Evolutionary conservation across 2,113 vertebrate species (phyloP).

Genomic region (Lepisosteus oculatus): DNA sequence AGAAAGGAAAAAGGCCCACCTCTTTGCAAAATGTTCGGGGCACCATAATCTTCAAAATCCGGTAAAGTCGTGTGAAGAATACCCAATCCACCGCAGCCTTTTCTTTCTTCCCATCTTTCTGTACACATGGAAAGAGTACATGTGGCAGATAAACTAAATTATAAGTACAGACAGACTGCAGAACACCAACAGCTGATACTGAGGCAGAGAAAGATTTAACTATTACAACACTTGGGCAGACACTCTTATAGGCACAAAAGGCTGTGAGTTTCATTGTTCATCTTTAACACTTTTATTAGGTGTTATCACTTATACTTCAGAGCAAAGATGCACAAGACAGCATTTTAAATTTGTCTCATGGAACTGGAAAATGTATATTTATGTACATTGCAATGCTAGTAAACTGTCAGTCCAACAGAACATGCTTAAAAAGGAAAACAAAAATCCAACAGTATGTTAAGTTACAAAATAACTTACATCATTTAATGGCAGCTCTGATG

Average conservation of each 20-base stretch:
- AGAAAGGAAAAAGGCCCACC: conserved; percentile 58
- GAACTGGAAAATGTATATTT: too few species aligned
- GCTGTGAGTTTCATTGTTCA: too few species aligned
- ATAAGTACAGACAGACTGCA: not conserved
- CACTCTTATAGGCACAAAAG: too few species aligned
- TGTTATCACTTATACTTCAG: too few species aligned
- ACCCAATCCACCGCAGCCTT: conserved; percentile 81
- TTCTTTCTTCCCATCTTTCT: conserved; percentile 90
- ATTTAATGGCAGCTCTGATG: conserved; percentile 58
- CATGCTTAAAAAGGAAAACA: not conserved
- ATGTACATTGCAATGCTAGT: too few species aligned
- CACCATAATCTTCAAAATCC: conserved; percentile 83
- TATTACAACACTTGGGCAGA: too few species aligned
- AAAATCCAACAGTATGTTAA: not conserved
- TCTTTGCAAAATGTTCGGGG: conserved; percentile 85
- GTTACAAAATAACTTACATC: conserved; percentile 67
- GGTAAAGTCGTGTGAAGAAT: conserved; percentile 76
- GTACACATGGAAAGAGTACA: conserved; percentile 16
- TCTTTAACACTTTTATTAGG: too few species aligned
- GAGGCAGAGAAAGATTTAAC: too few species aligned
- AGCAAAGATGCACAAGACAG: too few species aligned
- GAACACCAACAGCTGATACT: too few species aligned
- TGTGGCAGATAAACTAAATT: not conserved
- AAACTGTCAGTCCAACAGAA: too few species aligned
- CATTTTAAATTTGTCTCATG: too few species aligned